phyloP scores from a whole-genome alignment of 2,888 invertebrate species.

The Amphipyra tragopoginis region DNA sequence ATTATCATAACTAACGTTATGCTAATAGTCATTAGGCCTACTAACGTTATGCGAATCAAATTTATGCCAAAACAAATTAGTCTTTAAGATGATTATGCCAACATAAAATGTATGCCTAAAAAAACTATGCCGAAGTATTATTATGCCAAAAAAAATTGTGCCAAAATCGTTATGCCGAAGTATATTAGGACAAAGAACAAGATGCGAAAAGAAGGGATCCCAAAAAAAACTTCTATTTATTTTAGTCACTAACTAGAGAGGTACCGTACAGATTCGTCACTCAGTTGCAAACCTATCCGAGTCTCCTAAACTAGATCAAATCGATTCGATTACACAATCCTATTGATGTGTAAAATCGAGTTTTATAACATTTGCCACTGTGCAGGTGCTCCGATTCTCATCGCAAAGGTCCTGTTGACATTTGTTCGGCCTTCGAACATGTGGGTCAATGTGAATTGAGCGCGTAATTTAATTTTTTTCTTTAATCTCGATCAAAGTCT shows the following conservation, averaged over 20 bases:
- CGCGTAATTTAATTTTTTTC: slow-evolving; percentile 34
- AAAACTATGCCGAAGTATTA: no score
- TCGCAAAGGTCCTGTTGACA: slow-evolving; percentile 85
- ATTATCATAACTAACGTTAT: no score
- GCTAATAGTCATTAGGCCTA: no score
- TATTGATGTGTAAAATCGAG: slow-evolving; percentile 48
- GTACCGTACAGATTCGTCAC: not conserved
- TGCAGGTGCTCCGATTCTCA: slow-evolving; percentile 79
- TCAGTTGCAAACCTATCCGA: not conserved
- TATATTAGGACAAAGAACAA: no score
- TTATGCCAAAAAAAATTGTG: no score
- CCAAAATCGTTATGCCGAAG: no score
- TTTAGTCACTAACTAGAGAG: not conserved
- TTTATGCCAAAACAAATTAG: no score
- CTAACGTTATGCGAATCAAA: no score
- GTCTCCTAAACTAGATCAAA: slow-evolving; percentile 26
- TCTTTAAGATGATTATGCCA: no score
- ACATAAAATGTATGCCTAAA: no score
- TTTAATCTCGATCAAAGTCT: slow-evolving; percentile 40
- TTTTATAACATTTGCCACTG: slow-evolving; percentile 61
- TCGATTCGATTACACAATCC: slow-evolving; percentile 41
- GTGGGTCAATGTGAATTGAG: slow-evolving; percentile 78
- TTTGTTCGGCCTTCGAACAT: slow-evolving; percentile 80
- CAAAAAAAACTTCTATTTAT: not conserved
- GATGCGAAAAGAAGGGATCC: no score